Evolutionary conservation across 2,113 vertebrate species (phyloP).

Genomic region (Chaenogobius annularis): DNA sequence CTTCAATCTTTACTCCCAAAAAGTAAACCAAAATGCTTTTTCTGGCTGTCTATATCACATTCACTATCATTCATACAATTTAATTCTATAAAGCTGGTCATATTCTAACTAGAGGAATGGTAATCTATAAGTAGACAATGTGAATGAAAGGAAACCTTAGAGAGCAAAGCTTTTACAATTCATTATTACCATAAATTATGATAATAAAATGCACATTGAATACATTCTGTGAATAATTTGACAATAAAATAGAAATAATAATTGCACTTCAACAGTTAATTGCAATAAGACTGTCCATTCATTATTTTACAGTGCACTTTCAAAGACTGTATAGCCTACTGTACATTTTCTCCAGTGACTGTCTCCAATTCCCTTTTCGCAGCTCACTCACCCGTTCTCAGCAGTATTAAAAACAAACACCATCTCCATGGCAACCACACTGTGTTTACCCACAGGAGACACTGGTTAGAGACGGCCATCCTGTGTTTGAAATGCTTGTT

Average conservation of each 20-base stretch:
- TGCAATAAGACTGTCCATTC: background rate
- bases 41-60: too few species aligned
- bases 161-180: too few species aligned
- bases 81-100: too few species aligned
- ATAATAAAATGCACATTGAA: background rate
- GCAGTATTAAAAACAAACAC: constrained; percentile 63
- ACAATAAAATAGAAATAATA: background rate
- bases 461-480: constrained; percentile 41
- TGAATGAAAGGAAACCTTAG: too few species aligned
- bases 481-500: constrained; percentile 23
- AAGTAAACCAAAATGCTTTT: too few species aligned
- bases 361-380: constrained; percentile 15
- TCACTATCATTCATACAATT: too few species aligned
- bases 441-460: constrained; percentile 64
- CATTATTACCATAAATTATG: too few species aligned
- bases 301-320: constrained; percentile 8
- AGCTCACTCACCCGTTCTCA: constrained; percentile 25
- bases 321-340: constrained; percentile 3
- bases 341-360: background rate
- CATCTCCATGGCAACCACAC: constrained; percentile 62
- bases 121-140: too few species aligned
- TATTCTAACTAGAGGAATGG: too few species aligned
- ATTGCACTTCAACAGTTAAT: background rate
- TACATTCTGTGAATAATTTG: too few species aligned
- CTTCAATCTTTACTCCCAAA: too few species aligned